Evolutionary conservation across 2,888 invertebrate genomes (phyloP), one percentile per base, ranked within the genome.

Genomic region (Spialia ferax): DNA sequence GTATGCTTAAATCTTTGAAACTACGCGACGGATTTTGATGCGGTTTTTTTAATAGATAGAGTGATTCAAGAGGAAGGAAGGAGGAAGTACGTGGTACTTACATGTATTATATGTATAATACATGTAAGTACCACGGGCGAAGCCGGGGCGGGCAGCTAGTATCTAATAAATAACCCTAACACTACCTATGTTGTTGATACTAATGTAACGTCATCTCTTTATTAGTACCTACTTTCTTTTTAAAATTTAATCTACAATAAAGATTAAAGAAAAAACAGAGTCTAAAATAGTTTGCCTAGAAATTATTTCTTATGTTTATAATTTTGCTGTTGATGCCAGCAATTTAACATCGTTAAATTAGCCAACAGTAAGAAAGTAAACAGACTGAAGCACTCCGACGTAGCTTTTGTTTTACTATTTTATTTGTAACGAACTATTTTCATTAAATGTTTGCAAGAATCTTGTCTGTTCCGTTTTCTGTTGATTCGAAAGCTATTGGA

Each of bases 361-460:
- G 32, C 56, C 32, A 56, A 57, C 64, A 64, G 56, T 66, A 54
- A 66, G 45, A 65, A 66, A 66, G 60, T 66, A 66, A 59, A 59
- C 59, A 60, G 54, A 45, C 29, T 11, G 35, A 42, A 60, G 45
- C 54, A 11, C 11, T 20, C 59, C 22, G 29, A 45, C 26, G 29
- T 18, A 15, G 54, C 66, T 66, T 66, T 60, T 38, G 59, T 66
- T 66, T 66, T 66, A 60, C 32, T 60, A 54, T 54, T 66, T 66
- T 66, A 60, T 66, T 66, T 60, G 60, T 60, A 54, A 60, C 42
- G 32, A 66, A 66, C 66, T 66, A 66, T 66, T 66, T 66, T 66
- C 66, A 66, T 66, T 66, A 66, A 66, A 66, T 66, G 60, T 60
- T 66, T 66, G 59, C 52, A 60, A 66, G 54, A 66, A 48, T 32